A percentile compares a stretch with the other conserved stretches of the same genome.
These are phyloP conservation scores for Chloroceryle inda DNA, from an alignment of 2,797 vertebrate species.

Conservation along the genomic window DNA sequence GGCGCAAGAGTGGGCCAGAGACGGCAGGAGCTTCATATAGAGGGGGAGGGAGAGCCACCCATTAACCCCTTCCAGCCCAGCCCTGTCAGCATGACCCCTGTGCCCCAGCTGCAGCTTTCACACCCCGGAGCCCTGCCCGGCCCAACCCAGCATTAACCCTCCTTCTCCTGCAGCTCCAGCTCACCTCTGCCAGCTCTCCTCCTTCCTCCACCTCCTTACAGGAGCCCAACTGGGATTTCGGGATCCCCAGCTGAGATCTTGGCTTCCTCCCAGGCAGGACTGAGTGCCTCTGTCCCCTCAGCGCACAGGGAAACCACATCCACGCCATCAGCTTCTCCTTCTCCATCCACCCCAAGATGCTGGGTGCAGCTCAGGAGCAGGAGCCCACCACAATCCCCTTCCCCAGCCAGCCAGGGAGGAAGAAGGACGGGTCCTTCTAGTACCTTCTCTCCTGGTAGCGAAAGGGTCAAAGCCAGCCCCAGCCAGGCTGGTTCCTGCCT, in stretches of 20 bases:
- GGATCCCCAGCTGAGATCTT: neutral
- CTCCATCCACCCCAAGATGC: neutral
- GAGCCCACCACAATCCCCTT: neutral
- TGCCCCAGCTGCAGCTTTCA: neutral
- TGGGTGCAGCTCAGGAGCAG: neutral
- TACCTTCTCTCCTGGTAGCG: neutral
- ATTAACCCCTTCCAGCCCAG: constrained; percentile 10
- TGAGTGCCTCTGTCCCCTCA: neutral
- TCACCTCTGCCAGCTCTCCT: neutral
- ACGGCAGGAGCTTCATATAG: neutral
- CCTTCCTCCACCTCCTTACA: neutral
- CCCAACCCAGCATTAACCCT: neutral
- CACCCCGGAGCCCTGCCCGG: neutral
- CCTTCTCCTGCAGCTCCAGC: neutral
- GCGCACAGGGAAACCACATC: fast-evolving
- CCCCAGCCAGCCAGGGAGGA: fast-evolving
- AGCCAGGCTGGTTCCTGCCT: constrained; percentile 20
- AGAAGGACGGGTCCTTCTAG: neutral
- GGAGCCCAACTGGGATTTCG: neutral
- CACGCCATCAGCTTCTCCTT: neutral
- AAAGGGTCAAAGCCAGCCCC: constrained; percentile 27
- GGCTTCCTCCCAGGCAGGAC: neutral
- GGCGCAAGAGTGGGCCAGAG: too few species aligned
- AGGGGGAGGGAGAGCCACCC: constrained; percentile 66
- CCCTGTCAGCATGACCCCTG: neutral